phyloP scores from a whole-genome alignment of 2,888 invertebrate species.

The Drosophila putrida region DNA sequence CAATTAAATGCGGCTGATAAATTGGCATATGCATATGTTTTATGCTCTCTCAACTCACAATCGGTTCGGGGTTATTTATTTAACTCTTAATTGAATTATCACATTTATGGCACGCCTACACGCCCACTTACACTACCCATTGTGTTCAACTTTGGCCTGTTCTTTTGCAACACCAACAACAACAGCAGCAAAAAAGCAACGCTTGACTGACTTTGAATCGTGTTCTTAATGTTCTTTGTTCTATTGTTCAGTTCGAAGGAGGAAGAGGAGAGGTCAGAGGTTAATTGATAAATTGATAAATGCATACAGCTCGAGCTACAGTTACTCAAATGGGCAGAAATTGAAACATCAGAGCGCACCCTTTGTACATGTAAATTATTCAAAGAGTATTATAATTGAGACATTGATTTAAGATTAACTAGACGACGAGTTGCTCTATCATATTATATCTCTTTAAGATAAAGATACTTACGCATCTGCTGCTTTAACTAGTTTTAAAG shows the following conservation, averaged over 20 bases:
- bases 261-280: constrained; percentile 59
- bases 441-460: neutral
- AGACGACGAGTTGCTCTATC: neutral
- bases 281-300: constrained; percentile 72
- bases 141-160: constrained; percentile 8
- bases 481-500: too few species aligned
- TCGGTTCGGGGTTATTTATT: constrained; percentile 54
- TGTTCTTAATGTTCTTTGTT: constrained; percentile 43
- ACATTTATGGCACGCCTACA: constrained; percentile 44
- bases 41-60: constrained; percentile 21
- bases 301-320: constrained; percentile 35
- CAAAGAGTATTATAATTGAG: constrained; percentile 16
- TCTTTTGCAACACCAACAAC: constrained; percentile 27
- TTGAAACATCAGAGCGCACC: constrained; percentile 60
- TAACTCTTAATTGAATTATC: constrained; percentile 69
- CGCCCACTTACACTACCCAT: neutral
- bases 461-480: too few species aligned
- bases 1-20: constrained; percentile 65
- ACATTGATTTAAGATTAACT: neutral
- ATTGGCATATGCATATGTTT: constrained; percentile 57
- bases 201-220: constrained; percentile 46
- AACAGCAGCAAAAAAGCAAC: constrained; percentile 5
- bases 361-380: constrained; percentile 24
- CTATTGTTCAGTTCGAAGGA: constrained; percentile 52
- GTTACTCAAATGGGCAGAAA: constrained; percentile 45